Evolutionary conservation across 2,113 vertebrate species (phyloP), one percentile per base, ranked within the genome.

Genomic region (Coreoperca whiteheadi): DNA sequence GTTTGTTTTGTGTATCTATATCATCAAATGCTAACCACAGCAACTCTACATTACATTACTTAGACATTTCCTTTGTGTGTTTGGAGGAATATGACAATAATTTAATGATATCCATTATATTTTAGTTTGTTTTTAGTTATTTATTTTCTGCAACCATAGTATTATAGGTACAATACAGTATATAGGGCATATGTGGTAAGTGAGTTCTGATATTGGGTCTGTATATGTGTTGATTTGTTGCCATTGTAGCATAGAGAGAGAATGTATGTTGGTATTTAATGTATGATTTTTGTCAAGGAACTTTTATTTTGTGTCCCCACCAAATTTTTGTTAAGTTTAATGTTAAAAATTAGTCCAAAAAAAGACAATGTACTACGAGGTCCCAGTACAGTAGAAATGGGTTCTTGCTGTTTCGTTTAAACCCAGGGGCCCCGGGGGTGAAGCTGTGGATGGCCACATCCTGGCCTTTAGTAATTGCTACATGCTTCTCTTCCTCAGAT

Each of bases 401-500:
- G 70, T 83, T 77, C 54, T 81, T 59, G 59, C 74, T 43, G 73
- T 73, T 37, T 88, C 61, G 43, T 79, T 77, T 90, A 83, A 88
- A 88, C 85, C 81, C 63, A 53, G 83, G 81, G 89, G 83, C 91
- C 89, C 66, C 6, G 75, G 75, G 46, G 90, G 72, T 87, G 74
- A 91, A 81, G 86, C 82, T 85, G 79, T 93, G 90, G 89, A 91
- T 25, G 71, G 84, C 91, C 89, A 94, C 91, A 92, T 94, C 93
- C 89, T 89, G 82, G 90, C 74, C 89, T 87, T 90, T 90, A 94
- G 91, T 94, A 95, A 94, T 95, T 93, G 92, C 92, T 93, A 91
- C 93, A 94, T 95, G 91, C 92, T 87, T 94, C 74, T 91, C 82
- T 88, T 88, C 82, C 81, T 91, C 92, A 88, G 94, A 96, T 96